Percentiles rank a stretch among this genome's conserved stretches.
These are phyloP conservation scores for Phorcus lineatus DNA, from an alignment of 2,888 invertebrate species.

Conservation along the genomic window DNA sequence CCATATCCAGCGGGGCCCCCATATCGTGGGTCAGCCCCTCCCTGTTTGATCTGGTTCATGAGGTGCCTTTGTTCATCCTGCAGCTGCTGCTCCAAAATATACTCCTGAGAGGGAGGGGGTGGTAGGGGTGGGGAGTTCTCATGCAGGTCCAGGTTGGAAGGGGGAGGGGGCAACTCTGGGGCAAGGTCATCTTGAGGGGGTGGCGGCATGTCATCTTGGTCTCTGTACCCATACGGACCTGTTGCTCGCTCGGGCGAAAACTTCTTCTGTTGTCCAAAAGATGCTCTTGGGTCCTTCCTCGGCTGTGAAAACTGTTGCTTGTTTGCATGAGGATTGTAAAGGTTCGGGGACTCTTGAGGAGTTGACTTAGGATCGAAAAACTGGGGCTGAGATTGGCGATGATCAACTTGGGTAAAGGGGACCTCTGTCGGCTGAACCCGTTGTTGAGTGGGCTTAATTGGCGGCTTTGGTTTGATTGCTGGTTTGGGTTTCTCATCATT, in stretches of 20 bases:
- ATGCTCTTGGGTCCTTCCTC: neutral
- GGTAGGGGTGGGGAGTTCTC: conserved; percentile 68
- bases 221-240: conserved; percentile 72
- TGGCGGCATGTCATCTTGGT: conserved; percentile 63
- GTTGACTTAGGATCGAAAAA: conserved; percentile 42
- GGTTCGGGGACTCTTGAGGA: conserved; percentile 5
- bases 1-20: neutral
- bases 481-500: conserved; percentile 48
- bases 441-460: conserved; percentile 54
- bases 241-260: conserved; percentile 73
- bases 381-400: conserved; percentile 60
- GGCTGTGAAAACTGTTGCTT: neutral
- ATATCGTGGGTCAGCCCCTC: neutral
- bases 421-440: conserved; percentile 59
- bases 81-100: conserved; percentile 79
- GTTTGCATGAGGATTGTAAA: conserved; percentile 26
- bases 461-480: conserved; percentile 57
- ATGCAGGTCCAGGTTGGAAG: conserved; percentile 69
- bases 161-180: conserved; percentile 75
- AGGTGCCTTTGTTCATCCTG: conserved; percentile 58
- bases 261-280: conserved; percentile 28
- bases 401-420: conserved; percentile 57
- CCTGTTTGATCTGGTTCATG: conserved; percentile 43
- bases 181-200: conserved; percentile 81
- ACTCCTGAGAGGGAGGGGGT: conserved; percentile 77